A percentile compares a stretch with the other conserved stretches of the same genome.
Evolutionary conservation across 2,113 vertebrate species (phyloP).

Genomic region (Gasterosteus aculeatus): DNA sequence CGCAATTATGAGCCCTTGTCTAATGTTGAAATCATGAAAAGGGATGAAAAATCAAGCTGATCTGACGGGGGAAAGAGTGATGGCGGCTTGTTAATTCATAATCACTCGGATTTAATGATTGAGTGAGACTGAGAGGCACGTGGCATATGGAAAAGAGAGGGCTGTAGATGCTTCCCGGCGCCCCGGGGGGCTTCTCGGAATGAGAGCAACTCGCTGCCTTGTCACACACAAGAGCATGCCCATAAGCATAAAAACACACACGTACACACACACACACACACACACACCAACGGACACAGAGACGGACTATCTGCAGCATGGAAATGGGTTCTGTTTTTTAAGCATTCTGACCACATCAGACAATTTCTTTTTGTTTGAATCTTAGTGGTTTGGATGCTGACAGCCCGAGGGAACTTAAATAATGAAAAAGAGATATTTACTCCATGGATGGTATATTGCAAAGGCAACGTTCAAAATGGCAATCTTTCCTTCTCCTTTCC

Average conservation of each 20-base stretch:
- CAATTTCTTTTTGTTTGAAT: conserved; percentile 19
- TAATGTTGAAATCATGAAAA: conserved; percentile 28
- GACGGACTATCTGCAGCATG: conserved; percentile 14
- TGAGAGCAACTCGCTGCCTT: conserved; percentile 56
- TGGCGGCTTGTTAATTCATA: conserved; percentile 78
- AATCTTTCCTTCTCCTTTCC: background rate
- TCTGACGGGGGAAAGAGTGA: conserved; percentile 48
- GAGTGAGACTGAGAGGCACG: conserved; percentile 68
- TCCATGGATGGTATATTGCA: conserved; percentile 37
- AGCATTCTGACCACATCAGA: conserved; percentile 35
- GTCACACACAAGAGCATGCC: conserved; percentile 52
- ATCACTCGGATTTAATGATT: conserved; percentile 79
- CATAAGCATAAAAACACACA: conserved; percentile 46
- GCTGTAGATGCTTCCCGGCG: conserved; percentile 71
- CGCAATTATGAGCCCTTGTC: conserved; percentile 11
- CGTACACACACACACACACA: conserved; percentile 14
- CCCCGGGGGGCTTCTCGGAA: conserved; percentile 55
- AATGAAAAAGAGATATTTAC: conserved; percentile 58
- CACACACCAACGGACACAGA: conserved; percentile 51
- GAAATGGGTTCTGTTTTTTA: conserved; percentile 35
- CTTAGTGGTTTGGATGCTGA: conserved; percentile 33
- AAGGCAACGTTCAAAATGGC: conserved; percentile 19
- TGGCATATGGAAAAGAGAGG: conserved; percentile 75
- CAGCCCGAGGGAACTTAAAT: conserved; percentile 42
- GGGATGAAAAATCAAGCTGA: conserved; percentile 46